Conservation (phyloP, 2,113 vertebrate species). For the Calidris pygmaea region DNA sequence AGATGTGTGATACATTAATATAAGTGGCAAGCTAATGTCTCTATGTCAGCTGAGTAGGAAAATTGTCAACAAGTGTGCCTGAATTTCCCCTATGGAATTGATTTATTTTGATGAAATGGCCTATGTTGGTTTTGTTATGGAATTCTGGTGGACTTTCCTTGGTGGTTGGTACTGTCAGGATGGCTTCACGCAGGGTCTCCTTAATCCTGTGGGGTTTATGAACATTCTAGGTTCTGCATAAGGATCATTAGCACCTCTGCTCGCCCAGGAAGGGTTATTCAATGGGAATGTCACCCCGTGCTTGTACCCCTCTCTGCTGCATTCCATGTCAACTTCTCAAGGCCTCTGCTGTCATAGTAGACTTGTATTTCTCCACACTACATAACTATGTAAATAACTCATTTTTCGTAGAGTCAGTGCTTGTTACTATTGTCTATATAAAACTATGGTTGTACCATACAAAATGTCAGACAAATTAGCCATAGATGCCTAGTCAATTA, state of each 20-base stretch:
- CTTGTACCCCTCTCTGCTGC: neutral
- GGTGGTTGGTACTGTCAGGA: neutral
- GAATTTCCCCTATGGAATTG: neutral
- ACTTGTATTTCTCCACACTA: neutral
- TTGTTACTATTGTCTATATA: neutral
- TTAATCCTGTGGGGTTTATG: neutral
- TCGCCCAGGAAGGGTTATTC: neutral
- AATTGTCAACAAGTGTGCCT: slow-evolving; percentile 11
- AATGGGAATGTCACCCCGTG: neutral
- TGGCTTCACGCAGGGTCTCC: neutral
- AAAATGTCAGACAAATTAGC: neutral
- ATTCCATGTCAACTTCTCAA: neutral
- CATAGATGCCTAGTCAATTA: neutral
- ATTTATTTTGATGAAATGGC: neutral
- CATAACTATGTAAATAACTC: neutral
- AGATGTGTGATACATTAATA: slow-evolving; percentile 42
- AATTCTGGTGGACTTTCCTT: neutral
- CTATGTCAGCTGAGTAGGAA: neutral
- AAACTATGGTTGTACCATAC: neutral
- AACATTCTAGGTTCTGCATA: neutral
- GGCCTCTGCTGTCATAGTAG: neutral
- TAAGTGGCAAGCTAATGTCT: slow-evolving; percentile 32
- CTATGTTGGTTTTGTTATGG: neutral
- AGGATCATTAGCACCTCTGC: neutral
- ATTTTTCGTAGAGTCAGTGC: neutral